Evolutionary conservation across 1,140 invertebrate species (phyloP).

Genomic region (Drosophila jambulina): DNA sequence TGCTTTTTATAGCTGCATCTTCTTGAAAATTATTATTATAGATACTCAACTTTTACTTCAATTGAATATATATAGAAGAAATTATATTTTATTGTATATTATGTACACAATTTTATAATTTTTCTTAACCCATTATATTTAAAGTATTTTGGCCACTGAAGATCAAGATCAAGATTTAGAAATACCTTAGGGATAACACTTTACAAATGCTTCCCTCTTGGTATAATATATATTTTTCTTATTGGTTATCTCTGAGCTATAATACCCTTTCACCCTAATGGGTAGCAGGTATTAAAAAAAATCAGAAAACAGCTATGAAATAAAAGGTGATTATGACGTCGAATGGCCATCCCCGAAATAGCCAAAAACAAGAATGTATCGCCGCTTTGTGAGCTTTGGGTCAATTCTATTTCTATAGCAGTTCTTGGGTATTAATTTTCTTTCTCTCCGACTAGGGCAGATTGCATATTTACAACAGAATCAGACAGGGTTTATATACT

Average conservation of each 20-base stretch:
- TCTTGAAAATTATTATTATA: not conserved
- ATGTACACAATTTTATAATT: not conserved
- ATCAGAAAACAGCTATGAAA: slow-evolving; percentile 7
- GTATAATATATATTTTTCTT: not conserved
- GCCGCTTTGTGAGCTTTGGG: slow-evolving; percentile 10
- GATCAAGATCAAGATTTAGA: too few species aligned
- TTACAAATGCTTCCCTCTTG: not conserved
- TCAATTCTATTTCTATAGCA: slow-evolving; percentile 26
- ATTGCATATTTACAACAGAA: slow-evolving; percentile 2
- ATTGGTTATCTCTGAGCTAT: not conserved
- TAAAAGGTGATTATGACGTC: slow-evolving; percentile 38
- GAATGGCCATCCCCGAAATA: slow-evolving; percentile 32
- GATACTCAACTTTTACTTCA: not conserved
- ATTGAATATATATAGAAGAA: not conserved
- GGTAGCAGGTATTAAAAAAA: not conserved
- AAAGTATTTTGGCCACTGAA: too few species aligned
- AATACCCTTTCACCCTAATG: not conserved
- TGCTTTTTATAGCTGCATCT: not conserved
- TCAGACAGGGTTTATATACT: too few species aligned
- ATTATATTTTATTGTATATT: not conserved
- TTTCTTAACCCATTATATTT: too few species aligned
- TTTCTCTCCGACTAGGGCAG: not conserved
- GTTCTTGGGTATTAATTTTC: not conserved
- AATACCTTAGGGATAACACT: not conserved
- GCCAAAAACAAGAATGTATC: slow-evolving; percentile 17